Evolutionary conservation across 2,113 vertebrate species (phyloP).

Genomic region (Otolemur garnettii): DNA sequence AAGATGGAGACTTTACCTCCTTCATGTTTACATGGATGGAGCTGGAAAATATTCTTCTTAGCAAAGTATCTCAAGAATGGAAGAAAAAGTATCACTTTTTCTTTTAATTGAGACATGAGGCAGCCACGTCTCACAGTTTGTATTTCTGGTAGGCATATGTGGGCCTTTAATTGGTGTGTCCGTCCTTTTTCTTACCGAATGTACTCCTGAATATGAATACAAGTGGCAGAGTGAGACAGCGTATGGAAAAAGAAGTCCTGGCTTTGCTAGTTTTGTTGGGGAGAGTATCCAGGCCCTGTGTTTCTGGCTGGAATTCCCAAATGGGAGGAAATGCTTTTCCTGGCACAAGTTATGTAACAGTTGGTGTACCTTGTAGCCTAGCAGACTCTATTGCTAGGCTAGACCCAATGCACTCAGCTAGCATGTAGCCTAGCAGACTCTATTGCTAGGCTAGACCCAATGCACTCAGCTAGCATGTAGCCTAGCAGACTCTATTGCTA

Average conservation of each 20-base stretch:
- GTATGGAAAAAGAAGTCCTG: constrained; percentile 22
- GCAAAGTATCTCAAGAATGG: too few species aligned
- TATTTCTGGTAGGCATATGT: constrained; percentile 34
- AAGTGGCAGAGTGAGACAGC: constrained; percentile 3
- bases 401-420: too few species aligned
- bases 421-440: too few species aligned
- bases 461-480: too few species aligned
- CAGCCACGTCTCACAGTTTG: background rate
- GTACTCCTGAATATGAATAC: constrained; percentile 42
- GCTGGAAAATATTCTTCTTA: too few species aligned
- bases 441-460: too few species aligned
- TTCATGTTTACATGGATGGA: too few species aligned
- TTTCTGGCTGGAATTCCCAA: constrained; percentile 53
- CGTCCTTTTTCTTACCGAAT: constrained; percentile 48
- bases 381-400: too few species aligned
- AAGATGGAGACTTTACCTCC: too few species aligned
- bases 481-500: too few species aligned
- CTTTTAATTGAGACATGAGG: constrained; percentile 62
- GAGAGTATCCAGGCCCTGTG: constrained; percentile 44
- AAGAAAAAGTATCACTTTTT: too few species aligned
- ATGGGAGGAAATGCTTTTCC: constrained; percentile 4
- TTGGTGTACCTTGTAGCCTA: constrained; percentile 23
- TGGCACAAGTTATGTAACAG: background rate
- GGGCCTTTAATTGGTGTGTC: constrained; percentile 19
- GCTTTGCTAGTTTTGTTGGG: constrained; percentile 33